A percentile compares a stretch with the other conserved stretches of the same genome.
Evolutionary conservation across 2,888 invertebrate species (phyloP).

Genomic region (Agriopis marginaria): DNA sequence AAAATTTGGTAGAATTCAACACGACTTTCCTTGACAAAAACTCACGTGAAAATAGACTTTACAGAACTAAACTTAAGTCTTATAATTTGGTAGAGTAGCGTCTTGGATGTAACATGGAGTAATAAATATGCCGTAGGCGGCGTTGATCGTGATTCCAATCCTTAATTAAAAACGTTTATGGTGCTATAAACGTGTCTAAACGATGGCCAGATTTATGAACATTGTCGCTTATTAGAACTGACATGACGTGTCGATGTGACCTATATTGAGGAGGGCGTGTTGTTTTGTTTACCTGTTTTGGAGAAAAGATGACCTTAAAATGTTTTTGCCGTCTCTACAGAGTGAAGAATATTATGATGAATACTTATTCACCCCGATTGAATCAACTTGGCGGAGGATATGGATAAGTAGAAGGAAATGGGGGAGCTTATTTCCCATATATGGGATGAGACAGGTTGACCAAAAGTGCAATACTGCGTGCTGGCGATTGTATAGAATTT

Average conservation of each 20-base stretch:
- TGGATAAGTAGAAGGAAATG: no score
- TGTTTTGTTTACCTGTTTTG: constrained; percentile 36
- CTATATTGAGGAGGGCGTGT: constrained; percentile 36
- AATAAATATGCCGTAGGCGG: constrained; percentile 58
- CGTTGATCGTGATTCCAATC: constrained; percentile 74
- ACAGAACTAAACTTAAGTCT: background rate
- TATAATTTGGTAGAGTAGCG: constrained; percentile 3
- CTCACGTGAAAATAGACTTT: constrained; percentile 24
- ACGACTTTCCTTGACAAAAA: background rate
- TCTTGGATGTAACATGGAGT: constrained; percentile 41
- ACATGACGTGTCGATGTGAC: constrained; percentile 45
- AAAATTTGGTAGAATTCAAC: background rate
- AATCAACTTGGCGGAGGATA: no score
- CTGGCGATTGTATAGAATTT: no score
- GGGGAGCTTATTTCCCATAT: no score
- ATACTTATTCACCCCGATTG: no score
- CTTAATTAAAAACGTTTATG: constrained; percentile 84
- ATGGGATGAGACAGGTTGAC: no score
- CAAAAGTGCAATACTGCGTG: no score
- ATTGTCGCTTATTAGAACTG: constrained; percentile 51
- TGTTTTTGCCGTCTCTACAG: constrained; percentile 12
- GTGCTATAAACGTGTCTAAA: constrained; percentile 78
- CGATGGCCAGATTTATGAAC: constrained; percentile 58
- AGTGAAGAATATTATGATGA: background rate
- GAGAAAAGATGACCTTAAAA: constrained; percentile 23